phyloP scores from a whole-genome alignment of 2,797 vertebrate genomes.

The Gallinago solitaria region DNA sequence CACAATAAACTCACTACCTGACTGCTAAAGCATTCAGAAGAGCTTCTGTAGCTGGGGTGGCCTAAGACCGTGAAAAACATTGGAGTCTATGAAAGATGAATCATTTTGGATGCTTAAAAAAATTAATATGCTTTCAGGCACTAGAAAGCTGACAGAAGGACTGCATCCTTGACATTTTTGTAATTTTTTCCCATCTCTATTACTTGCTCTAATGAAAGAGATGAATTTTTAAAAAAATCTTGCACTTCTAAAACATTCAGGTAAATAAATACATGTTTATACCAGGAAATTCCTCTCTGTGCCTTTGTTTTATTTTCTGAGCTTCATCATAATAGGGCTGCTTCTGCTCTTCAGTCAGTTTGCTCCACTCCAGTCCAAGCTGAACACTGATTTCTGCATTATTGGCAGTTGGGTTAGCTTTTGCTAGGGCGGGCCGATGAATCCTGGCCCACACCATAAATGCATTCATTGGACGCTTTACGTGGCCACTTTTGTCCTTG shows the following conservation, averaged over 20 bases:
- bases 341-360: constrained; percentile 86
- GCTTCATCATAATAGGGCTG: constrained; percentile 85
- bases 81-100: not conserved
- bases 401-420: constrained; percentile 74
- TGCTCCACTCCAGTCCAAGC: constrained; percentile 85
- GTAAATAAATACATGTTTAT: constrained; percentile 50
- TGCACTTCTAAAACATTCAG: not conserved
- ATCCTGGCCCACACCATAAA: constrained; percentile 87
- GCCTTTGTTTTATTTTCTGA: constrained; percentile 80
- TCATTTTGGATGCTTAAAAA: not conserved
- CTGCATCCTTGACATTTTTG: not conserved
- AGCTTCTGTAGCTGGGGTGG: not conserved
- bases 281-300: constrained; percentile 85
- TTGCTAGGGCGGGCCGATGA: constrained; percentile 79
- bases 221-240: not conserved
- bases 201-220: not conserved
- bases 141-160: not conserved
- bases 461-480: constrained; percentile 89
- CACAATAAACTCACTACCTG: not conserved
- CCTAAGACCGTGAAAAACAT: not conserved
- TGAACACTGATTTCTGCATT: constrained; percentile 79
- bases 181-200: not conserved
- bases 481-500: constrained; percentile 77
- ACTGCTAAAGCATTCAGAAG: not conserved
- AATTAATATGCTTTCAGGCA: not conserved